Evolutionary conservation across 2,113 vertebrate species (phyloP).

Genomic region (Acanthochromis polyacanthus): DNA sequence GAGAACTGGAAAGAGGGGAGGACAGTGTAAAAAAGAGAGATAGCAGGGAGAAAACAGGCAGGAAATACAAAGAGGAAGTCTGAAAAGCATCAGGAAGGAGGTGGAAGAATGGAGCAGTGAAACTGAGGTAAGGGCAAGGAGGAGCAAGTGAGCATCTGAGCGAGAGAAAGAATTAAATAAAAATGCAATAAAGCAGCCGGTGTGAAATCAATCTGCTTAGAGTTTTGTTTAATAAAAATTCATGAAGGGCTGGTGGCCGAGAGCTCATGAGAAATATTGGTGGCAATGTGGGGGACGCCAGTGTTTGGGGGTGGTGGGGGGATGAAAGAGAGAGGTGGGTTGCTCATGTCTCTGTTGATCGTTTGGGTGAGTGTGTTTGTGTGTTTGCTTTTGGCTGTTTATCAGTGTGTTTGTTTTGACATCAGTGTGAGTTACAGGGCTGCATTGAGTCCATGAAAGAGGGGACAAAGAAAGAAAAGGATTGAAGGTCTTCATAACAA

Average conservation of each 20-base stretch:
- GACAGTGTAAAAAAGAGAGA: conserved; percentile 46
- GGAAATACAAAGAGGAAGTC: conserved; percentile 64
- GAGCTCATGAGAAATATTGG: conserved; percentile 93
- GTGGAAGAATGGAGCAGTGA: conserved; percentile 68
- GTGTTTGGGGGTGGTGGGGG: conserved; percentile 25
- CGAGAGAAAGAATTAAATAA: conserved; percentile 95
- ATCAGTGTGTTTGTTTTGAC: conserved; percentile 79
- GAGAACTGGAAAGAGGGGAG: conserved; percentile 38
- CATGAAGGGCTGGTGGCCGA: conserved; percentile 94
- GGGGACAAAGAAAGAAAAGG: conserved; percentile 69
- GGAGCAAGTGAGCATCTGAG: conserved; percentile 71
- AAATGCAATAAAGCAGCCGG: conserved; percentile 96
- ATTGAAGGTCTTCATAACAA: conserved; percentile 80
- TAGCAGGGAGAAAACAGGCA: conserved; percentile 40
- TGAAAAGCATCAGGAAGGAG: conserved; percentile 50
- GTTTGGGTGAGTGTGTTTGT: conserved; percentile 40
- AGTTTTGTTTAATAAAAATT: conserved; percentile 99
- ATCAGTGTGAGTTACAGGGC: conserved; percentile 79
- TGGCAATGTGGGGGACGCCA: conserved; percentile 73
- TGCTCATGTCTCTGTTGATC: conserved; percentile 63
- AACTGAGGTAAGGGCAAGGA: conserved; percentile 66
- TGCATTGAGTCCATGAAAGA: conserved; percentile 63
- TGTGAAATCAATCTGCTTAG: conserved; percentile 99
- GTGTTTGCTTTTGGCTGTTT: conserved; percentile 74
- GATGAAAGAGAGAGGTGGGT: conserved; percentile 33